A percentile compares a stretch with the other conserved stretches of the same genome.
These are phyloP conservation scores for Thereva nobilitata DNA, from an alignment of 2,888 invertebrate species.

Conservation along the genomic window DNA sequence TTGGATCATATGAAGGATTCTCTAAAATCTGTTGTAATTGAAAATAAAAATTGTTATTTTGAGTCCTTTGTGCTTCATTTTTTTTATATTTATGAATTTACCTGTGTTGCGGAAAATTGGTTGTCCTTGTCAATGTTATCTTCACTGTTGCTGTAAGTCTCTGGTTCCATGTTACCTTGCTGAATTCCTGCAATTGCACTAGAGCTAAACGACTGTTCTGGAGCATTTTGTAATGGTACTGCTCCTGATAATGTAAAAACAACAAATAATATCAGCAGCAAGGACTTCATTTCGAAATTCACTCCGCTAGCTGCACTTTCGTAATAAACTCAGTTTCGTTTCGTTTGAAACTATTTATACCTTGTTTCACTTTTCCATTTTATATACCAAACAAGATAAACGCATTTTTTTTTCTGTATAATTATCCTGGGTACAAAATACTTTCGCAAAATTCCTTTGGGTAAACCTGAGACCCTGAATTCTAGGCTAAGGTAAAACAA, in stretches of 20 bases:
- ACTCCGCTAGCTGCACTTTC: background rate
- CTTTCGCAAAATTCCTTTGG: too few relatives aligned
- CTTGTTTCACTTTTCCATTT: too few relatives aligned
- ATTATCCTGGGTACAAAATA: too few relatives aligned
- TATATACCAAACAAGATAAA: too few relatives aligned
- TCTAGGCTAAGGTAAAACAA: too few relatives aligned
- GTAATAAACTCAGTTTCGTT: background rate
- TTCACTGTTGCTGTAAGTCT: constrained; percentile 5
- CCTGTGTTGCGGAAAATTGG: constrained; percentile 37
- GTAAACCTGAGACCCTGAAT: too few relatives aligned
- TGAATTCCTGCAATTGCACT: background rate
- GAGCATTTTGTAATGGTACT: constrained; percentile 6
- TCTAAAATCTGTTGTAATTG: constrained; percentile 42
- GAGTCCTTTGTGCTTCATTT: background rate
- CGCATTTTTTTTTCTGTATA: too few relatives aligned
- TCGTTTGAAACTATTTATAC: too few relatives aligned
- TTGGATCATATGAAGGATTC: constrained; percentile 50
- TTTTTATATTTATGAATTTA: constrained; percentile 7
- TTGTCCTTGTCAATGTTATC: constrained; percentile 33
- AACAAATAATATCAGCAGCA: background rate
- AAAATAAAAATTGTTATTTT: background rate
- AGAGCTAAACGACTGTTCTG: background rate
- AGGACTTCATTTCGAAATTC: background rate
- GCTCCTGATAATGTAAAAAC: background rate
- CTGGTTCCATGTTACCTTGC: background rate